Conservation (phyloP, 53 echinoderm and acorn worm species). For the Zoroaster sp. region DNA sequence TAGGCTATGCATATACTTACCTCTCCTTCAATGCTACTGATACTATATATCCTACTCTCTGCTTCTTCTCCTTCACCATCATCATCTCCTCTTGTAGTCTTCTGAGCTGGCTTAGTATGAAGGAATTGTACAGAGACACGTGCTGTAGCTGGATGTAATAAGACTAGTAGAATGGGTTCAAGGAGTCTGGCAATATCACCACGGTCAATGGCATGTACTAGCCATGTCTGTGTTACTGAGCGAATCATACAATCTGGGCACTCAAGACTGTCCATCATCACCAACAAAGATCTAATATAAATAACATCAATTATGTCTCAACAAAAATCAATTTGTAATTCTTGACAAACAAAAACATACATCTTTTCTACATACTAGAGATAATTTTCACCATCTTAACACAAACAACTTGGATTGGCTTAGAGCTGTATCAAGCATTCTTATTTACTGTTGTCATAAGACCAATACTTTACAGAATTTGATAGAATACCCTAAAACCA, state of each 20-base stretch:
- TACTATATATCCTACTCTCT: slow-evolving; percentile 93
- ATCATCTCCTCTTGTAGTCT: background rate
- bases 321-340: too few species aligned
- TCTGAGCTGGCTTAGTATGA: slow-evolving; percentile 68
- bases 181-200: slow-evolving; percentile 95
- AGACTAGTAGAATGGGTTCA: slow-evolving; percentile 92
- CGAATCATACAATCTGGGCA: slow-evolving; percentile 91
- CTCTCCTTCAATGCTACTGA: slow-evolving; percentile 89
- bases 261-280: slow-evolving; percentile 91
- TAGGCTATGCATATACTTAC: slow-evolving; percentile 32
- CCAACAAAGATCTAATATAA: slow-evolving; percentile 91
- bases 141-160: slow-evolving; percentile 91
- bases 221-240: slow-evolving; percentile 88
- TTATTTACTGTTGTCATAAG: too few species aligned
- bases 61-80: slow-evolving; percentile 64
- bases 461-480: background rate
- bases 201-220: slow-evolving; percentile 91
- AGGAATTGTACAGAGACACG: slow-evolving; percentile 95
- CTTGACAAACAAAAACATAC: too few species aligned
- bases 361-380: too few species aligned
- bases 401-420: too few species aligned
- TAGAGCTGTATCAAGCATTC: too few species aligned
- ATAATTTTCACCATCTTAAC: too few species aligned
- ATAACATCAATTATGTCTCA: too few species aligned
- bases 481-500: background rate